Conservation (phyloP, 2,888 invertebrate species). For the Dasysyrphus tricinctus region DNA sequence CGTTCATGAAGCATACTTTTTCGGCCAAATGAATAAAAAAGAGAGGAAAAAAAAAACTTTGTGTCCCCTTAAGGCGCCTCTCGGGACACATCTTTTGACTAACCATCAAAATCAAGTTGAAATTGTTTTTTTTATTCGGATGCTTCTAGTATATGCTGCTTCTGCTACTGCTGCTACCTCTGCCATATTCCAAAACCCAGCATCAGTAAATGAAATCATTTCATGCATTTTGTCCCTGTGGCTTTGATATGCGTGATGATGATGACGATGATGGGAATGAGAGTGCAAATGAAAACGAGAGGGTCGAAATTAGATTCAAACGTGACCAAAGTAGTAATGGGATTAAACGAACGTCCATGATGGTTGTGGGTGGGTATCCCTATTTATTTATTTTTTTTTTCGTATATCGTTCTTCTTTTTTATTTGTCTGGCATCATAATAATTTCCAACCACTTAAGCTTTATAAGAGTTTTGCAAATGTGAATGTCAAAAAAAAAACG, state of each 20-base stretch:
- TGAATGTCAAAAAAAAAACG: not conserved
- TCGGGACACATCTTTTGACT: slow-evolving; percentile 23
- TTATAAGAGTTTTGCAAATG: not conserved
- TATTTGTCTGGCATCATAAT: slow-evolving; percentile 3
- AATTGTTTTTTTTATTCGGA: not conserved
- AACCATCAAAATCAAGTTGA: slow-evolving; percentile 21
- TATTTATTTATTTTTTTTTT: not conserved
- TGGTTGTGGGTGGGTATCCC: not conserved
- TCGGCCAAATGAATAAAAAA: slow-evolving; percentile 6
- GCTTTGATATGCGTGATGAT: slow-evolving; percentile 14
- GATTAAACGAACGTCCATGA: slow-evolving; percentile 35
- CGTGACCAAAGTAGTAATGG: slow-evolving; percentile 71
- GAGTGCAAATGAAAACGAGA: slow-evolving; percentile 7
- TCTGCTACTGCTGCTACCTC: not conserved
- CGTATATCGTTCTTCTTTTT: not conserved
- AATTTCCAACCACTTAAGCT: slow-evolving; percentile 20
- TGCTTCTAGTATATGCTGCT: not conserved
- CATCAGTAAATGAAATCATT: slow-evolving; percentile 20
- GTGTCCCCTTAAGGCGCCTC: slow-evolving; percentile 11
- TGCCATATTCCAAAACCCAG: not conserved
- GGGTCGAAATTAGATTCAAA: slow-evolving; percentile 67
- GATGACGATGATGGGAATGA: not conserved
- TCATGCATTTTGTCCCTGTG: slow-evolving; percentile 24
- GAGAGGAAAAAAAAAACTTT: not conserved
- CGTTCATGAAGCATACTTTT: not conserved